Evolutionary conservation across 2,797 vertebrate genomes (phyloP).

Genomic region (Mareca strepera): DNA sequence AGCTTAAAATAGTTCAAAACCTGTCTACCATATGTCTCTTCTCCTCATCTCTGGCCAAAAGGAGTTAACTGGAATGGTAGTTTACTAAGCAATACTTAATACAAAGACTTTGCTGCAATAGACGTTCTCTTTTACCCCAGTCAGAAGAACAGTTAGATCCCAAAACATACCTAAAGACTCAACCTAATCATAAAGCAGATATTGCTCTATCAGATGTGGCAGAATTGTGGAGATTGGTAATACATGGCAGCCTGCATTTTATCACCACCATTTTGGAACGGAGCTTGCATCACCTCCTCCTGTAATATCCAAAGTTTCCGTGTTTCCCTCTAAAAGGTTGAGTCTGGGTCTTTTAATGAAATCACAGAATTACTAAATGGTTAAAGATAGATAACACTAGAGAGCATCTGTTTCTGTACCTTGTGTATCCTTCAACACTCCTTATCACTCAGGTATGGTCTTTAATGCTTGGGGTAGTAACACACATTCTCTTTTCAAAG

Average conservation of each 20-base stretch:
- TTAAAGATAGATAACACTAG: background rate
- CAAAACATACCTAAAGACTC: background rate
- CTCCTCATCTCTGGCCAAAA: background rate
- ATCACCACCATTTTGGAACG: background rate
- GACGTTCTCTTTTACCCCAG: accelerated
- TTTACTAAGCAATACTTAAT: too few relatives aligned
- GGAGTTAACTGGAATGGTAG: background rate
- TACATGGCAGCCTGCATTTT: background rate
- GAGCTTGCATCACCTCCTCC: background rate
- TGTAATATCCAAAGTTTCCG: background rate
- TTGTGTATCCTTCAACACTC: background rate
- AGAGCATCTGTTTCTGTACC: background rate
- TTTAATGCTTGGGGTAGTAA: background rate
- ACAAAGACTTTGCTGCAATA: background rate
- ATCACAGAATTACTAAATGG: background rate
- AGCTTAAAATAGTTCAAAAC: background rate
- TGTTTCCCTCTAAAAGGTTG: background rate
- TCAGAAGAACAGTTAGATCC: accelerated
- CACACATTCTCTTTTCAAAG: background rate
- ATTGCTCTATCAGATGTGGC: background rate
- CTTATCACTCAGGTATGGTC: background rate
- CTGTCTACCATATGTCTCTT: background rate
- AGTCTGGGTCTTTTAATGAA: background rate
- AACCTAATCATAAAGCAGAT: background rate
- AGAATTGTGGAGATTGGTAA: background rate